Evolutionary conservation across 2,113 vertebrate species (phyloP).

Genomic region (Litocranius walleri): DNA sequence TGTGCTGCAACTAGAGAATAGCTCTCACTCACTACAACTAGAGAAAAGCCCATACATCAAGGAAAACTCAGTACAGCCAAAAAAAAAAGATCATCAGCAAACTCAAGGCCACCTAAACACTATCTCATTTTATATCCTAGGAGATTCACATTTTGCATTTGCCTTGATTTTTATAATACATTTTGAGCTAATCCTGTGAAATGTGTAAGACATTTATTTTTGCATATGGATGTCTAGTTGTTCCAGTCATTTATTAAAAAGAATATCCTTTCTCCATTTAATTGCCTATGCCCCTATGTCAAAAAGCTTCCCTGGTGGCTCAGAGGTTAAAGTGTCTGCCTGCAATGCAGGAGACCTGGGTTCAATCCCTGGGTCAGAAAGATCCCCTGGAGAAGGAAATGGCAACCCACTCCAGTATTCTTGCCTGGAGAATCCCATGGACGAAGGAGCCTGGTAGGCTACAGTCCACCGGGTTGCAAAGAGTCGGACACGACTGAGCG

Average conservation of each 20-base stretch:
- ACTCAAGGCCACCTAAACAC: not conserved
- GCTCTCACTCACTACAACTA: not conserved
- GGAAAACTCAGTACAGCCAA: not conserved
- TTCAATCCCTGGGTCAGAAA: accelerated
- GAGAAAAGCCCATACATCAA: not conserved
- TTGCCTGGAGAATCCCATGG: too few species aligned
- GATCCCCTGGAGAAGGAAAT: too few species aligned
- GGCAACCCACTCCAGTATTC: too few species aligned
- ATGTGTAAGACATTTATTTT: not conserved
- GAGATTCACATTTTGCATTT: not conserved
- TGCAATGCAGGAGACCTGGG: too few species aligned
- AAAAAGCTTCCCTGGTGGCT: too few species aligned
- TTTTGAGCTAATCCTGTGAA: not conserved
- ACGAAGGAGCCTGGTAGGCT: too few species aligned
- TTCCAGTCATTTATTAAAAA: not conserved
- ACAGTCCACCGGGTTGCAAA: accelerated
- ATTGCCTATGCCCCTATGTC: not conserved
- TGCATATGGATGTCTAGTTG: not conserved
- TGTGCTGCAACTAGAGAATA: not conserved
- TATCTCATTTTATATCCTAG: not conserved
- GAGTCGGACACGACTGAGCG: accelerated
- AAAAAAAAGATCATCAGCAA: not conserved
- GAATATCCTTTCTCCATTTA: not conserved
- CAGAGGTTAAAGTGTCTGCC: too few species aligned
- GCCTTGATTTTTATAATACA: not conserved